A percentile compares a stretch with the other conserved stretches of the same genome.
Evolutionary conservation across 2,888 invertebrate species (phyloP).

Genomic region (Heteropelma amictum): DNA sequence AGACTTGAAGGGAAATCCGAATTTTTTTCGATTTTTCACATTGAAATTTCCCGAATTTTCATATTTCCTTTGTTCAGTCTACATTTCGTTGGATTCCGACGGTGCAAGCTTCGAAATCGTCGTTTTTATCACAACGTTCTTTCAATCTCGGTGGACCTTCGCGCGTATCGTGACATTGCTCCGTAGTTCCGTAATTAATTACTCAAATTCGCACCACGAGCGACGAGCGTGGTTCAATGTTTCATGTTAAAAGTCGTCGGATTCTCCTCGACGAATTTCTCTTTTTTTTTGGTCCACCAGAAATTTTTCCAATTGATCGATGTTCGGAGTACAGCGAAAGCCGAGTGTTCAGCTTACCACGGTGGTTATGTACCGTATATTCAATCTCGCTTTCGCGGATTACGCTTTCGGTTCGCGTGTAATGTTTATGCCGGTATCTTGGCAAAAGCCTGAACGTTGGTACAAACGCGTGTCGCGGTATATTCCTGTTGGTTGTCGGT

Average conservation of each 20-base stretch:
- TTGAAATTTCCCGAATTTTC: no score
- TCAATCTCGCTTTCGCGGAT: slow-evolving; percentile 49
- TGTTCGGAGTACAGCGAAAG: no score
- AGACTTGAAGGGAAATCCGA: no score
- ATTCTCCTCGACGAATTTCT: not conserved
- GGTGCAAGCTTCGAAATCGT: no score
- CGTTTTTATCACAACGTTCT: no score
- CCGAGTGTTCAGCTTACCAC: no score
- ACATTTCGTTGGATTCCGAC: no score
- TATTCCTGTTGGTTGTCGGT: not conserved
- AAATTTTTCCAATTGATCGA: no score
- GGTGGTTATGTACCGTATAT: slow-evolving; percentile 37
- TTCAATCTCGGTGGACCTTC: not conserved
- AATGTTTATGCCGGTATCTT: slow-evolving; percentile 32
- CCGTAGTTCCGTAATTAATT: not conserved
- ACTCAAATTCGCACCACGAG: not conserved
- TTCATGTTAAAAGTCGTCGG: not conserved
- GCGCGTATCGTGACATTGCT: not conserved
- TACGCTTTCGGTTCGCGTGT: slow-evolving; percentile 30
- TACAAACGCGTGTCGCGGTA: slow-evolving; percentile 23
- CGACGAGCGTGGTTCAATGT: not conserved
- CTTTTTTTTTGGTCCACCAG: not conserved
- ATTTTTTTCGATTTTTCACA: no score
- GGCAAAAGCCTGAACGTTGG: slow-evolving; percentile 9
- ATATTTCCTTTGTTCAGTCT: no score